Evolutionary conservation across 23 tunicate species (phyloP), one percentile per base, ranked within the genome.

Genomic region (Oikopleura vanhoeffeni): DNA sequence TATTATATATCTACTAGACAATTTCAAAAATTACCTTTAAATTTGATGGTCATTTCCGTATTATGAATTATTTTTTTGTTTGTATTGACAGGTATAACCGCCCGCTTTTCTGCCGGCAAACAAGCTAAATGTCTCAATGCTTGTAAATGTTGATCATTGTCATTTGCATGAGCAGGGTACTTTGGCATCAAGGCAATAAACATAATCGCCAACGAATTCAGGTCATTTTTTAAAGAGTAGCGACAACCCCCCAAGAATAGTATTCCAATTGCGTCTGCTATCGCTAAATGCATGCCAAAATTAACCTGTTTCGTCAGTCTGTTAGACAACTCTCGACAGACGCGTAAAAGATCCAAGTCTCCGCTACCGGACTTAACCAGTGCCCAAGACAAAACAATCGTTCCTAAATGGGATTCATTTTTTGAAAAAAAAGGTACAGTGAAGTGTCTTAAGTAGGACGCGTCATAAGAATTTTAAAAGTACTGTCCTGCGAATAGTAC

Each of bases 331-430:
- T 40, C 18, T 4, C 39, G 39, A 38, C 87, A 76, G 57, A 93
- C 94, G 88, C 90, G 94, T 76, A 93, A 57, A 1, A 86, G 87
- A 85, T 86, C 83, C 84, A 90, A 77, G 79, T 93, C 88, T 0
- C 98, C 98, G 77, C 97, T 91, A 35, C 98, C 98, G 76, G 98
- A 86, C 49, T 88, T 93, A 39, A 93, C 91, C 89, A 93, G 82
- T 76, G 88, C 77, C 57, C 88, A 40, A 0, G 94, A 85, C 1
- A 93, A 83, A 39, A 93, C 83, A 57, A 49, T 18, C 8, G 60
- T 49, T 4, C 60, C 60, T 4, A 49, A 4, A 49, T 18, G n/a
- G n/a, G n/a, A n/a, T n/a, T n/a, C n/a, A n/a, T n/a, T n/a, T n/a
- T n/a, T n/a, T n/a, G n/a, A n/a, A n/a, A n/a, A n/a, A n/a, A n/a